Conservation (phyloP, 1,140 invertebrate species). For the Hirudo medicinalis region DNA sequence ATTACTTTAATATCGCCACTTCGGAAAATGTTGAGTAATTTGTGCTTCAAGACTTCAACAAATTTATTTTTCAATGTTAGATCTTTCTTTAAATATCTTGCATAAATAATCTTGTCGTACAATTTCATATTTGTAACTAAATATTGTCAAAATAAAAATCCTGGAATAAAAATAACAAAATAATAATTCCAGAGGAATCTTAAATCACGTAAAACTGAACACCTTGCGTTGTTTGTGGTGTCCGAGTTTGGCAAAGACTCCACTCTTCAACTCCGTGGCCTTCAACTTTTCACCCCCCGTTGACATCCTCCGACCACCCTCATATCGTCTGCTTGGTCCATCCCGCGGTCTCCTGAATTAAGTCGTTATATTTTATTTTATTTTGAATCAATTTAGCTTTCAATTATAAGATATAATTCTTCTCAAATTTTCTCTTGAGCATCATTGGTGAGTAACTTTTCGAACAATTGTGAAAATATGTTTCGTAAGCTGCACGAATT, state of each 20-base stretch:
- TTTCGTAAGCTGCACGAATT: too few species aligned
- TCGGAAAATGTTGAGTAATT: too few species aligned
- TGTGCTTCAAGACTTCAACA: too few species aligned
- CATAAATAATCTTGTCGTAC: not conserved
- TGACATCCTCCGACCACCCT: not conserved
- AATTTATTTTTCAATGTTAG: too few species aligned
- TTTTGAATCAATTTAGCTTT: too few species aligned
- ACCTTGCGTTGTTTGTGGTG: not conserved
- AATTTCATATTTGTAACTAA: conserved; percentile 36
- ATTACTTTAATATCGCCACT: too few species aligned
- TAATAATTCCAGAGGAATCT: too few species aligned
- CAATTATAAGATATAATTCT: too few species aligned
- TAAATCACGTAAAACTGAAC: not conserved
- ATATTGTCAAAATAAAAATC: conserved; percentile 69
- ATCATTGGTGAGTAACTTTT: too few species aligned
- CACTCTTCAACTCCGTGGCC: not conserved
- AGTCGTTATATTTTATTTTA: conserved; percentile 1
- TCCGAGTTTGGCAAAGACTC: not conserved
- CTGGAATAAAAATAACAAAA: conserved; percentile 52
- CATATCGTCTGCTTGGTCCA: conserved; percentile 9
- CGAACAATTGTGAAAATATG: too few species aligned
- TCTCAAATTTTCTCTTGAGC: too few species aligned
- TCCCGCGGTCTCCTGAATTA: not conserved
- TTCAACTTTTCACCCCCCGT: conserved; percentile 11
- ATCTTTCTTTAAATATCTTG: not conserved